Evolutionary conservation across 2,113 vertebrate genomes (phyloP), one percentile per base, ranked within the genome.

Genomic region (Scomber scombrus): DNA sequence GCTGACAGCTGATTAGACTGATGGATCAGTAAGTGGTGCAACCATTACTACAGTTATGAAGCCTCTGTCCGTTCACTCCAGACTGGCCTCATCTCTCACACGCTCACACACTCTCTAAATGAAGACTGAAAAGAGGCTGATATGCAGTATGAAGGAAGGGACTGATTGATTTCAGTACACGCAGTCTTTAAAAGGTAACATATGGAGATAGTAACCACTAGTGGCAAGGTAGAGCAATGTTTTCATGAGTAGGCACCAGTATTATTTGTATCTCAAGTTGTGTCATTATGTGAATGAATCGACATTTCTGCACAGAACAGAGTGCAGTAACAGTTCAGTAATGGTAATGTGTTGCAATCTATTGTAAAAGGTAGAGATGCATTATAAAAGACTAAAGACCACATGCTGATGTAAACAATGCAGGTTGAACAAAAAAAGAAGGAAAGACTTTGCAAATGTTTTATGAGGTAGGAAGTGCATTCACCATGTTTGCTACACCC

Each of bases 1-100:
- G 18, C 83, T 75, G 88, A 85, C 83, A 71, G 66, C 71, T 89
- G 89, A 91, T 88, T 84, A 91, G 78, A 73, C 71, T 86, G 82
- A 93, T 83, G 71, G 85, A 89, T 89, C 76, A 60, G 77, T 49
- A 55, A 43, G 80, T 79, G 82, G 76, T 73, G 71, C 72, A 54
- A 55, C 67, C 89, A 83, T 85, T 71, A 86, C 69, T 75, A 58
- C 61, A 46, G 72, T 82, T 84, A 81, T 81, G 78, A 80, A 72
- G 74, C 74, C 55, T 18, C 82, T 81, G 81, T 88, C 77, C 73
- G 76, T 64, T 83, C 80, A 63, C 50, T 69, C 65, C 65, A 61
- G 67, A 69, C 62, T 68, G 68, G 55, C 57, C 66, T 76, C 80
- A 72, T 80, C 78, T 69, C 80, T 75, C 73, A 65, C 26, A 60